These are phyloP conservation scores for Ptychodera flava DNA, from an alignment of 35 echinoderm and acorn worm species.

Conservation along the genomic window DNA sequence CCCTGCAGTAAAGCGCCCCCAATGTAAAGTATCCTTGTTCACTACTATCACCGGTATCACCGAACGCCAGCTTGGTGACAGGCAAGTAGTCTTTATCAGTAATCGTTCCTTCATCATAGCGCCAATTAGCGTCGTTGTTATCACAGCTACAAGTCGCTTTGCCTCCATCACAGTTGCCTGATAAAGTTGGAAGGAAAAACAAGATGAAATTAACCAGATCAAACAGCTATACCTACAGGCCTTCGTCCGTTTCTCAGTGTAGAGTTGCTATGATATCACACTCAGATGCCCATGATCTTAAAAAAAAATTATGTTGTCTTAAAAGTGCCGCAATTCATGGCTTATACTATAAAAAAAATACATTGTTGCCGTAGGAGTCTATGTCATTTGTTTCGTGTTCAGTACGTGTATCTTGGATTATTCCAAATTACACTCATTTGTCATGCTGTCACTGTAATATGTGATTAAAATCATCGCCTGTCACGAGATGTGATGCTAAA, in stretches of 20 bases:
- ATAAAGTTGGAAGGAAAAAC: background rate
- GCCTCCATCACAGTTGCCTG: constrained; percentile 12
- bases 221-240: too few species aligned
- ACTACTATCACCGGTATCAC: constrained; percentile 39
- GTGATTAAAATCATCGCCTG: too few species aligned
- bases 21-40: constrained; percentile 40
- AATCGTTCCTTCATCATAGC: constrained; percentile 19
- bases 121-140: constrained; percentile 30
- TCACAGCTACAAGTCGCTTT: constrained; percentile 44
- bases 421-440: too few species aligned
- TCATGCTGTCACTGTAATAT: too few species aligned
- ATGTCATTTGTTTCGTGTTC: too few species aligned
- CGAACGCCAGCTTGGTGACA: constrained; percentile 38
- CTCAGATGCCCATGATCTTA: too few species aligned
- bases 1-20: constrained; percentile 36
- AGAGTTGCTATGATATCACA: background rate
- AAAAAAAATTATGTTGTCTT: too few species aligned
- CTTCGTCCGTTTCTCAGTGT: too few species aligned
- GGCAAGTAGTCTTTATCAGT: constrained; percentile 36
- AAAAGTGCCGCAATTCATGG: background rate
- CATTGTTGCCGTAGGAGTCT: too few species aligned
- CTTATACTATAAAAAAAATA: background rate
- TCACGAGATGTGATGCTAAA: too few species aligned
- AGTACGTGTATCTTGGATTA: too few species aligned
- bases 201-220: background rate